Conservation (phyloP, 2,113 vertebrate genomes). For the Isichthys henryi region DNA sequence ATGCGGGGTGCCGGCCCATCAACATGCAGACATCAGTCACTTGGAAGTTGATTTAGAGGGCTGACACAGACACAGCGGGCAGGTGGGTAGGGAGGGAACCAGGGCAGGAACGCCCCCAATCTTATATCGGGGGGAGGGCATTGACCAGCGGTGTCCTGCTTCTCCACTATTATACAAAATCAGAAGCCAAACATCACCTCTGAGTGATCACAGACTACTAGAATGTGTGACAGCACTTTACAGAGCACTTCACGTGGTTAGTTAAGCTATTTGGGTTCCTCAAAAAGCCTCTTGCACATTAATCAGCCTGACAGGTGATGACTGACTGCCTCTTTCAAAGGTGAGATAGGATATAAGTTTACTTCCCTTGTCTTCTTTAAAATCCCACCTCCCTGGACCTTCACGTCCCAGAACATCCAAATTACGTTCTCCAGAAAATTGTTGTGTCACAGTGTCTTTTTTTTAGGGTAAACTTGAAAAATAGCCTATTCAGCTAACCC, state of each 20-base stretch:
- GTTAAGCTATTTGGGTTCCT: neutral
- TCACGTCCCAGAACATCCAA: neutral
- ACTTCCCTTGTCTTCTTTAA: neutral
- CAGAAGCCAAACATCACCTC: neutral
- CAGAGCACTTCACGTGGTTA: neutral
- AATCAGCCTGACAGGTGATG: neutral
- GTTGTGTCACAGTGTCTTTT: neutral
- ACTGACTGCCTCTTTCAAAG: neutral
- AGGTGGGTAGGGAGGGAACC: neutral
- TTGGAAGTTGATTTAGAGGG: neutral
- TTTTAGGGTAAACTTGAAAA: neutral
- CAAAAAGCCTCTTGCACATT: neutral
- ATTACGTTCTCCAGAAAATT: neutral
- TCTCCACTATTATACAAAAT: neutral
- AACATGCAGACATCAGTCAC: neutral
- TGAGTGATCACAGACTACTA: neutral
- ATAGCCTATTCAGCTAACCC: constrained; percentile 1
- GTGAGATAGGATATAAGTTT: neutral
- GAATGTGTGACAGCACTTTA: neutral
- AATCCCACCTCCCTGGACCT: neutral
- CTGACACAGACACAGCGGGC: neutral
- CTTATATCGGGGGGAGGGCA: neutral
- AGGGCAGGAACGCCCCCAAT: neutral
- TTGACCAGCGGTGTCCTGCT: neutral
- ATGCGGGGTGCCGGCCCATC: neutral